Percentiles rank a stretch among this genome's conserved stretches.
Evolutionary conservation across 2,113 vertebrate genomes (phyloP).

Genomic region (Hippocampus mohnikei): DNA sequence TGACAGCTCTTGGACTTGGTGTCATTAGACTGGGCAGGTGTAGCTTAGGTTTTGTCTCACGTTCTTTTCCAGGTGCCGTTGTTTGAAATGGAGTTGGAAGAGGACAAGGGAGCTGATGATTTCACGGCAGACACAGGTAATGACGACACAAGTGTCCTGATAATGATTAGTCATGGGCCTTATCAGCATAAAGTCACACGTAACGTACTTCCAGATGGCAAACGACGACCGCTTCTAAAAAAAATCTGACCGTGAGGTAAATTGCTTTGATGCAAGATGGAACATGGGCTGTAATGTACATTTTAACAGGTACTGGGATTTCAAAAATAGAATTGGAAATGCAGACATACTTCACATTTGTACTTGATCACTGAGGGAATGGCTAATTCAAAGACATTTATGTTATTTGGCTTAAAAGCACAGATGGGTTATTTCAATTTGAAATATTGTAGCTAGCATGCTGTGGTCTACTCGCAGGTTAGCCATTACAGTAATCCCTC

Average conservation of each 20-base stretch:
- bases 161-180: not conserved
- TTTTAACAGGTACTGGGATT: too few species aligned
- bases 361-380: too few species aligned
- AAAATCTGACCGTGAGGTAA: not conserved
- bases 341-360: not conserved
- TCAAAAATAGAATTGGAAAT: too few species aligned
- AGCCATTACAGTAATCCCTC: too few species aligned
- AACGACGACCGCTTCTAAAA: not conserved
- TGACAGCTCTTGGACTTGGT: not conserved
- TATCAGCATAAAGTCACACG: not conserved
- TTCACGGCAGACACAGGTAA: conserved; percentile 47
- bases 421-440: too few species aligned
- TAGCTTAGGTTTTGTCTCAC: not conserved
- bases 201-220: not conserved
- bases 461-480: too few species aligned
- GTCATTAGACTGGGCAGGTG: not conserved
- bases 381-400: too few species aligned
- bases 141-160: not conserved
- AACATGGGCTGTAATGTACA: too few species aligned
- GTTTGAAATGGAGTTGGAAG: conserved; percentile 53
- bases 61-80: conserved; percentile 36
- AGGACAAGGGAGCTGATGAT: conserved; percentile 41
- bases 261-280: too few species aligned
- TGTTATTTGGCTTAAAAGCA: too few species aligned
- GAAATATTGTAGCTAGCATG: too few species aligned